Evolutionary conservation across 2,888 invertebrate genomes (phyloP).

Genomic region (Hylaea fasciaria): DNA sequence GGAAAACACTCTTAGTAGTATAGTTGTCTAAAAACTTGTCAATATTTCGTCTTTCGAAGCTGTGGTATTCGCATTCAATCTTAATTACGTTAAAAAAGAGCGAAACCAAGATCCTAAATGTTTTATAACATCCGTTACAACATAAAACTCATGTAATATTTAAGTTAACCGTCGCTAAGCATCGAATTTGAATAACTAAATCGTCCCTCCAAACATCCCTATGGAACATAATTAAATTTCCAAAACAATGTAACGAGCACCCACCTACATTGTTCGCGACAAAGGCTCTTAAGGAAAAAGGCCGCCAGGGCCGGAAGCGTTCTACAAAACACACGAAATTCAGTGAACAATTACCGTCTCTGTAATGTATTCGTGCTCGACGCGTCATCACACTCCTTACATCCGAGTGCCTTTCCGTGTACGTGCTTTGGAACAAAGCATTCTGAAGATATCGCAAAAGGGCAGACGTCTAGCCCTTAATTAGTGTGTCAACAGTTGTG

Average conservation of each 20-base stretch:
- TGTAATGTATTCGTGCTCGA: conserved; percentile 7
- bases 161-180: too few relatives aligned
- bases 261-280: conserved; percentile 12
- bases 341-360: conserved; percentile 18
- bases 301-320: conserved; percentile 8
- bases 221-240: conserved; percentile 8
- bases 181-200: background rate
- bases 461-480: too few relatives aligned
- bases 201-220: background rate
- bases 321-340: conserved; percentile 19
- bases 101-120: too few relatives aligned
- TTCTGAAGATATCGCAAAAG: background rate
- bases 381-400: conserved; percentile 12
- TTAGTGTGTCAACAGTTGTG: too few relatives aligned
- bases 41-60: too few relatives aligned
- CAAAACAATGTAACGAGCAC: conserved; percentile 11
- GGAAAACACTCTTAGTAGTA: too few relatives aligned
- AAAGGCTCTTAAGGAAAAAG: conserved; percentile 16
- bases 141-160: too few relatives aligned
- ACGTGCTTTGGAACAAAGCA: background rate
- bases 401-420: conserved; percentile 4
- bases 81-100: too few relatives aligned
- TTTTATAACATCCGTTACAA: too few relatives aligned
- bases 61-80: too few relatives aligned
- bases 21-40: too few relatives aligned